Percentiles rank a stretch among this genome's conserved stretches.
Conservation (phyloP, 2,113 vertebrate species). For the Cygnus atratus region DNA sequence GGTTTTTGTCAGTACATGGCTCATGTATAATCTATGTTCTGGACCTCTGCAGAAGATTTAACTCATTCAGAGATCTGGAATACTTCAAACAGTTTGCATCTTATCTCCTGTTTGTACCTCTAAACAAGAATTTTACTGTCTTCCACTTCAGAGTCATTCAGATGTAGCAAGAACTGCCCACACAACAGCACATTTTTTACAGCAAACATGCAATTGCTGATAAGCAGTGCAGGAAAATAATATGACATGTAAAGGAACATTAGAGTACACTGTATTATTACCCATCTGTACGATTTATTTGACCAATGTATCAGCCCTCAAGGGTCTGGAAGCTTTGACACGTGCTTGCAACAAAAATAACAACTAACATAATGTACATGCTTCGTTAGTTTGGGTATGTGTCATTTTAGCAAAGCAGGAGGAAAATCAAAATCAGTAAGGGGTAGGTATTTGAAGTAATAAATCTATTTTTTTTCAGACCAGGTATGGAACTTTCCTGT, state of each 20-base stretch:
- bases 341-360: not conserved
- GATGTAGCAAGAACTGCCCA: not conserved
- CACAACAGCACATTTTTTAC: not conserved
- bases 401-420: not conserved
- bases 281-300: slow-evolving; percentile 49
- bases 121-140: not conserved
- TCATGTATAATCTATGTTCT: not conserved
- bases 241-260: not conserved
- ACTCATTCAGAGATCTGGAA: not conserved
- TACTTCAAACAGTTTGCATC: not conserved
- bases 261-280: slow-evolving; percentile 5
- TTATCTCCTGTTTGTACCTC: not conserved
- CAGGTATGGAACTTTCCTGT: not conserved
- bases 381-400: slow-evolving; percentile 15
- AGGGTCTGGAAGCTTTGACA: not conserved
- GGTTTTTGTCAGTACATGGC: not conserved
- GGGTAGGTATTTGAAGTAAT: not conserved
- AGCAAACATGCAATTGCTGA: not conserved
- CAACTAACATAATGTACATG: not conserved
- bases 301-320: not conserved
- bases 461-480: not conserved
- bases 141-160: not conserved
- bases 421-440: not conserved
- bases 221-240: slow-evolving; percentile 32
- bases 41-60: not conserved